Evolutionary conservation across 2,113 vertebrate species (phyloP), one percentile per base, ranked within the genome.

Genomic region (Crotalus tigris): DNA sequence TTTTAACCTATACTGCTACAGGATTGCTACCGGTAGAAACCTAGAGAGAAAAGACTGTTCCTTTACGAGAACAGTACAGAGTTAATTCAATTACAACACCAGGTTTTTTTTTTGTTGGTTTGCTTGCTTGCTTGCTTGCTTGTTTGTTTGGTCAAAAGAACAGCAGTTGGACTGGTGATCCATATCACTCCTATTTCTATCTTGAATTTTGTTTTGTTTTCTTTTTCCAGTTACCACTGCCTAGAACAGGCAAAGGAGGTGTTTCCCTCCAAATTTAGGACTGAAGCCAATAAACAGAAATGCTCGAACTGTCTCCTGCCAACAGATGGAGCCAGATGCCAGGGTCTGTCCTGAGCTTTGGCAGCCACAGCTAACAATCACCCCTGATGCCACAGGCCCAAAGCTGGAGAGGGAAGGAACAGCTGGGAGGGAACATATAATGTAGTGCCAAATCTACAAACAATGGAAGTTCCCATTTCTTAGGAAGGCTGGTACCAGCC

Each of bases 241-340:
- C 81, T 44, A 17, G 26, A 19, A 24, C 9, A 12, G 59, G 75
- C 39, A 92, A 87, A 57, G 49, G n/a, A 11, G 7, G 54, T 85
- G 44, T 85, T 90, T 54, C 29, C 44, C 87, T 81, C 24, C 2
- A 0, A 81, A n/a, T 11, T 11, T 4, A 3, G 24, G 39, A 53
- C 13, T 15, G 9, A 15, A 13, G 46, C 26, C 17, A 51, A 49
- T 33, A 81, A 49, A 46, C 17, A 55, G 64, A 33, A 24, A 44
- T 58, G 92, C 69, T 26, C 55, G 2, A 51, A 81, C 53, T 26
- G 23, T 8, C 1, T 2, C 0, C 4, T 12, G 23, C 91, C 96
- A 90, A 95, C 92, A 97, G 95, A 94, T 92, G 96, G 94, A 17
- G 15, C 10, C 2, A 2, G 46, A 49, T 51, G 46, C 39, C 89